Percentiles rank a stretch among this genome's conserved stretches.
Conservation (phyloP, 2,797 vertebrate genomes). For the Cyprinella venusta region DNA sequence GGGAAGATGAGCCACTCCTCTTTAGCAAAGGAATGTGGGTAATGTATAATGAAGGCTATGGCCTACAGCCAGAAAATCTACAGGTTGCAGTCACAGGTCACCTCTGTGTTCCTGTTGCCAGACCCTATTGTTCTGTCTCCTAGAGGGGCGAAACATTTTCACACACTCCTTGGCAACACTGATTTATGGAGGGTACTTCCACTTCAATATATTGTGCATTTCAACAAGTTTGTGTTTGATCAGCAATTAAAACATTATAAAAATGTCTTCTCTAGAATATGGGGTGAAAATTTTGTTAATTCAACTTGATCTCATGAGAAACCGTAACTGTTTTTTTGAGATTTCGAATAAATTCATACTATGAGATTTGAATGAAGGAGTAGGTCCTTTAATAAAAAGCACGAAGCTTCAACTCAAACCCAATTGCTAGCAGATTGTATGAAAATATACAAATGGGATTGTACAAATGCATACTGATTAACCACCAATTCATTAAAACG, state of each 20-base stretch:
- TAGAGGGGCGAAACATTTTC: conserved; percentile 52
- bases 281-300: background rate
- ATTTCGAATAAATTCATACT: background rate
- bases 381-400: background rate
- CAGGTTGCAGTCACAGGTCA: conserved; percentile 58
- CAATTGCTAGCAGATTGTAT: background rate
- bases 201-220: background rate
- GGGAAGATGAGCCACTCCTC: conserved; percentile 32
- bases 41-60: conserved; percentile 68
- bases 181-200: conserved; percentile 27
- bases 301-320: background rate
- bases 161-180: conserved; percentile 24
- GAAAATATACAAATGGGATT: background rate
- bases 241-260: background rate
- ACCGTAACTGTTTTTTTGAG: background rate
- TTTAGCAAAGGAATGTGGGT: conserved; percentile 64
- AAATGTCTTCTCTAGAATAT: background rate
- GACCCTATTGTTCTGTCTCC: conserved; percentile 58
- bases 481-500: background rate
- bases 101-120: conserved; percentile 32
- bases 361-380: background rate
- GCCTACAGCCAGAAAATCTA: conserved; percentile 63
- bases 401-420: background rate
- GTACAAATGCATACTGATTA: background rate
- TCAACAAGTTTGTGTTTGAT: background rate